Conservation (phyloP, 2,888 invertebrate species). For the Orthosia cruda region DNA sequence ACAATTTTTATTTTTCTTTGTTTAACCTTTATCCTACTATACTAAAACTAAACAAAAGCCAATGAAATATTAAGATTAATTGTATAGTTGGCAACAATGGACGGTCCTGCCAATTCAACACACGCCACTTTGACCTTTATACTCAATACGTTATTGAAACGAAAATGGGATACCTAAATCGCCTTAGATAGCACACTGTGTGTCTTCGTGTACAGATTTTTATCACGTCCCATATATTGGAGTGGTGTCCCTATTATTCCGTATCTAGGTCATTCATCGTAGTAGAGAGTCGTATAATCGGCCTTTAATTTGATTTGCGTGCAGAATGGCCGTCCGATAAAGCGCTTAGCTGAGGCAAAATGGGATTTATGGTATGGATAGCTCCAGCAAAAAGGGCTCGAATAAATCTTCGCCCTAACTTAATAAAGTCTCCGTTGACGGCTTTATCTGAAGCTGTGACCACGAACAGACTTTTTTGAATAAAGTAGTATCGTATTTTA, state of each 20-base stretch:
- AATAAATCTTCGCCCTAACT: conserved; percentile 88
- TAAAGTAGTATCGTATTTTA: conserved; percentile 76
- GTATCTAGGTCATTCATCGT: conserved; percentile 79
- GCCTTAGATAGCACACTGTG: conserved; percentile 37
- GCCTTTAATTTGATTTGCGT: conserved; percentile 89
- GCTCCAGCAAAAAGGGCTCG: conserved; percentile 85
- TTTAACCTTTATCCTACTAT: conserved; percentile 28
- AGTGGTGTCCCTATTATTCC: conserved; percentile 64
- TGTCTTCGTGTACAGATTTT: conserved; percentile 57
- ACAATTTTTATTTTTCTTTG: conserved; percentile 34
- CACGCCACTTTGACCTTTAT: conserved; percentile 56
- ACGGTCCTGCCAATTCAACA: conserved; percentile 41
- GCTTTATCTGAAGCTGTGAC: conserved; percentile 84
- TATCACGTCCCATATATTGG: conserved; percentile 63
- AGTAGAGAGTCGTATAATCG: conserved; percentile 79
- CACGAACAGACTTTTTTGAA: conserved; percentile 80
- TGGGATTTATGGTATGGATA: conserved; percentile 88
- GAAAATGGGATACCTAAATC: conserved; percentile 46
- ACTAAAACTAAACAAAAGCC: conserved; percentile 42
- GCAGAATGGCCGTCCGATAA: conserved; percentile 84
- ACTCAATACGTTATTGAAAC: conserved; percentile 28
- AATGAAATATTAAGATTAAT: conserved; percentile 60
- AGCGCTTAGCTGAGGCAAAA: conserved; percentile 86
- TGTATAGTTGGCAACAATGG: conserved; percentile 48
- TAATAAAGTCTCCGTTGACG: conserved; percentile 88